Percentiles rank a stretch among this genome's conserved stretches.
Conservation (phyloP, 1,140 invertebrate genomes). For the Drosophila melanica region DNA sequence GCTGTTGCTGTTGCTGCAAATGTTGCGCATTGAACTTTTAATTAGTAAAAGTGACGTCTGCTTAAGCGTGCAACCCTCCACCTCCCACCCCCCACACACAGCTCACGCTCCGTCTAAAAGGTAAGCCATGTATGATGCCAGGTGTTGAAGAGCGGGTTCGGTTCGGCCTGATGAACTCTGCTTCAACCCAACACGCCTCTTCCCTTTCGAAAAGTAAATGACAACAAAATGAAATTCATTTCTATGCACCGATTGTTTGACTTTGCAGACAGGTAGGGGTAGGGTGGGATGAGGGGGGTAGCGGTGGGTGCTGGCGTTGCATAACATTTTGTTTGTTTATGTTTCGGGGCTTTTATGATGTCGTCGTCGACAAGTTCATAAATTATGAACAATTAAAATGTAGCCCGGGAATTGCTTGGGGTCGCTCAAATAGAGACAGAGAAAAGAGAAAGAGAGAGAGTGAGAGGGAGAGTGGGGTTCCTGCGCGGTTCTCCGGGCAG, state of each 20-base stretch:
- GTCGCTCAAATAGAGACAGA: neutral
- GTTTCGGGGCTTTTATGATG: constrained; percentile 43
- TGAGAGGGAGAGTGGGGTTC: neutral
- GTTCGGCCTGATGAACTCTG: neutral
- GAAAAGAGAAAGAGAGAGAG: no score
- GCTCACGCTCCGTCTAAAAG: constrained; percentile 19
- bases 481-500: neutral
- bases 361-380: constrained; percentile 45
- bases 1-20: constrained; percentile 36
- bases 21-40: constrained; percentile 75
- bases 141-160: constrained; percentile 19
- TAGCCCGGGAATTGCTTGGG: constrained; percentile 12
- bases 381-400: constrained; percentile 53
- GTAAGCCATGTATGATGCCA: constrained; percentile 26
- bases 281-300: neutral
- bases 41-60: constrained; percentile 59
- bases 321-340: constrained; percentile 52
- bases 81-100: neutral
- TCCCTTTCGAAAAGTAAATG: constrained; percentile 8
- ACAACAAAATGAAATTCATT: constrained; percentile 55
- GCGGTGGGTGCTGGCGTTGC: constrained; percentile 14
- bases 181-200: neutral
- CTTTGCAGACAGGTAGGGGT: neutral
- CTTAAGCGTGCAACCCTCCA: constrained; percentile 19
- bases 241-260: constrained; percentile 49